phyloP scores from a whole-genome alignment of 2,888 invertebrate species.

The Cantharis flavilabris region DNA sequence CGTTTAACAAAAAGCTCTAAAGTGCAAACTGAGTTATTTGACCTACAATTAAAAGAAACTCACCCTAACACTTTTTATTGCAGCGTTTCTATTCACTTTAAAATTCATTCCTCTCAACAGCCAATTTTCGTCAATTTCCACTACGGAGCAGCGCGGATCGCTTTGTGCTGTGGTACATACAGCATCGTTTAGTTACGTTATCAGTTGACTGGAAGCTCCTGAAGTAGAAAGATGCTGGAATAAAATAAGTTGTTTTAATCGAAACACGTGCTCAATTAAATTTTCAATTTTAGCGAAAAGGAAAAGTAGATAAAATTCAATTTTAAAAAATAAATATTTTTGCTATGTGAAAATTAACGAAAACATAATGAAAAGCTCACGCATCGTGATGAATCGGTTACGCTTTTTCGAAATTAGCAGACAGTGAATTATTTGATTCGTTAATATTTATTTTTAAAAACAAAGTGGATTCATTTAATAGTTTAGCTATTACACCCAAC shows the following conservation, averaged over 20 bases:
- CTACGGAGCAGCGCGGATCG: conserved; percentile 17
- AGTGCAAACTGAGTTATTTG: neutral
- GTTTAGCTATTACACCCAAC: conserved; percentile 48
- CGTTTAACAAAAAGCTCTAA: neutral
- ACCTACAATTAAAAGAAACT: neutral
- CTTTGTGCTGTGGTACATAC: conserved; percentile 7
- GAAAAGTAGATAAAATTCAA: neutral
- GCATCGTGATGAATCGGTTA: neutral
- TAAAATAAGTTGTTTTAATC: neutral
- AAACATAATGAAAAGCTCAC: neutral
- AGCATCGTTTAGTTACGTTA: conserved; percentile 10
- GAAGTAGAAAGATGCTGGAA: neutral
- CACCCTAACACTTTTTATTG: neutral
- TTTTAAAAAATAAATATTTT: neutral
- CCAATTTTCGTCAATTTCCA: conserved; percentile 16
- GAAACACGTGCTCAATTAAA: neutral
- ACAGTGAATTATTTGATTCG: neutral
- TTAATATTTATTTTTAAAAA: conserved; percentile 11
- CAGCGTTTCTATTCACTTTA: neutral
- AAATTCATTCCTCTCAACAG: neutral
- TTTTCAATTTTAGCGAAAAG: neutral
- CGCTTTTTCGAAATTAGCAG: neutral
- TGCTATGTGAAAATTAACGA: neutral
- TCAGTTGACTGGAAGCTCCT: conserved; percentile 12
- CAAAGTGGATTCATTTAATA: conserved; percentile 47